These are phyloP conservation scores for Entomyzon cyanotis DNA, from an alignment of 2,113 vertebrate species.

Conservation along the genomic window DNA sequence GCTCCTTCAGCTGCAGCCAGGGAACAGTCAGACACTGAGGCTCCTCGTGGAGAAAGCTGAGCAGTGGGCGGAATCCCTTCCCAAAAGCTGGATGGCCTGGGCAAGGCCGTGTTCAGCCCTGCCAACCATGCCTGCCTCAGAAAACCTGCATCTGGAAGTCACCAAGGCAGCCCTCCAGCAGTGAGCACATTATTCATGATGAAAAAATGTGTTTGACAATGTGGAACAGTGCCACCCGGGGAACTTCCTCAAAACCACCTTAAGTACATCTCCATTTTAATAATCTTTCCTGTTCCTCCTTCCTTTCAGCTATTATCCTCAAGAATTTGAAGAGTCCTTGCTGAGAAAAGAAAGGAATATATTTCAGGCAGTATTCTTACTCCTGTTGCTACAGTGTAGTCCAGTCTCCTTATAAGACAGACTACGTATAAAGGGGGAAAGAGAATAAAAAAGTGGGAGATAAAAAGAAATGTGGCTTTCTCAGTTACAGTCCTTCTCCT, in stretches of 20 bases:
- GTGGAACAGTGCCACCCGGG: not conserved
- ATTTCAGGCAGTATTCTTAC: not conserved
- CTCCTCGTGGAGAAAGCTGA: not conserved
- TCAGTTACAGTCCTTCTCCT: not conserved
- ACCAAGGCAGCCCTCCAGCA: not conserved
- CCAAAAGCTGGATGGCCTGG: not conserved
- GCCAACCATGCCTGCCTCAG: not conserved
- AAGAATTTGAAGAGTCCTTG: not conserved
- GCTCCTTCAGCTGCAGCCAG: not conserved
- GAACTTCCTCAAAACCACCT: not conserved
- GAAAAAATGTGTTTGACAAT: not conserved
- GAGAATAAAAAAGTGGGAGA: not conserved
- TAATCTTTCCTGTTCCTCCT: not conserved
- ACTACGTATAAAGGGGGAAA: not conserved
- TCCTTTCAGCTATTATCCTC: not conserved
- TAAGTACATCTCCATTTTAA: not conserved
- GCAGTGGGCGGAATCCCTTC: accelerated
- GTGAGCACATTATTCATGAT: not conserved
- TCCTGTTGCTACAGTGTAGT: not conserved
- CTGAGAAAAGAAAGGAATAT: not conserved
- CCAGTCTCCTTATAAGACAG: not conserved
- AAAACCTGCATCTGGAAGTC: not conserved
- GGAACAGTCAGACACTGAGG: not conserved
- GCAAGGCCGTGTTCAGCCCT: not conserved
- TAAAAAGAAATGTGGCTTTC: constrained; percentile 10